phyloP scores from a whole-genome alignment of 2,797 vertebrate species.

The Neomorphus geoffroyi region DNA sequence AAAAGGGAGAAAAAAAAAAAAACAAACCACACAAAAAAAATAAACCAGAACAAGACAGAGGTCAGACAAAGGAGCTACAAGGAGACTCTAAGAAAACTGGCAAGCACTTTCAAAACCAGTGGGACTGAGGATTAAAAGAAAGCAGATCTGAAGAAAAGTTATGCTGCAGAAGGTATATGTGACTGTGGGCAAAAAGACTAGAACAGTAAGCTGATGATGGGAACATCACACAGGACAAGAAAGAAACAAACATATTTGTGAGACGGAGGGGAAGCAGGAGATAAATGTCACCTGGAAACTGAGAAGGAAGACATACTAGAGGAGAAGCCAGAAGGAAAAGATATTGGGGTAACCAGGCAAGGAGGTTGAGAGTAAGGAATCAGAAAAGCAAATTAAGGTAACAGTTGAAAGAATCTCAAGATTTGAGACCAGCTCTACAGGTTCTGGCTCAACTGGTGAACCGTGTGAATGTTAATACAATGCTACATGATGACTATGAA shows the following conservation, averaged over 20 bases:
- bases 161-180: background rate
- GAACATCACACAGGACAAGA: constrained; percentile 43
- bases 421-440: background rate
- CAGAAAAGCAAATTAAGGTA: constrained; percentile 26
- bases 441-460: background rate
- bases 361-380: constrained; percentile 20
- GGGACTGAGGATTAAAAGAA: constrained; percentile 30
- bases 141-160: constrained; percentile 8
- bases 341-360: constrained; percentile 26
- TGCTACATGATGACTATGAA: background rate
- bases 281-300: constrained; percentile 31
- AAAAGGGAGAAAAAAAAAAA: too few species aligned
- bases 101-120: constrained; percentile 19
- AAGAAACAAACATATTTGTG: constrained; percentile 28
- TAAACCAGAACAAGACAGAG: background rate
- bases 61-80: constrained; percentile 30
- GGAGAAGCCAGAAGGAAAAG: constrained; percentile 48
- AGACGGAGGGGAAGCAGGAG: background rate
- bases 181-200: background rate
- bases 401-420: constrained; percentile 9
- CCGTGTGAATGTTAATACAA: background rate
- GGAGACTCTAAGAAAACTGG: constrained; percentile 28
- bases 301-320: constrained; percentile 12
- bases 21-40: too few species aligned
- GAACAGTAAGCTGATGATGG: constrained; percentile 16